Conservation (phyloP, 2,797 vertebrate species). For the Sebastes nivosus region DNA sequence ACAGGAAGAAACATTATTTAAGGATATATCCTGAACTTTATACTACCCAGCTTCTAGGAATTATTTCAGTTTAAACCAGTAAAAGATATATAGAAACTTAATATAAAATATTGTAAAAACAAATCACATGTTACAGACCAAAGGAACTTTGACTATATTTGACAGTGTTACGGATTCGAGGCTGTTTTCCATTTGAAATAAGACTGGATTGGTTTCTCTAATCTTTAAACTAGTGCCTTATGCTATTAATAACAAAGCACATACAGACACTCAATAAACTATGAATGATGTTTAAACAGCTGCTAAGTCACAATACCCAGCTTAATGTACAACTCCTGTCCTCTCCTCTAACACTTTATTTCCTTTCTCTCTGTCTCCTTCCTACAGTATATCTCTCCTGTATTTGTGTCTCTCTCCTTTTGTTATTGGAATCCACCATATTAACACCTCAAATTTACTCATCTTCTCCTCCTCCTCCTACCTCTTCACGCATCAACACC, state of each 20-base stretch:
- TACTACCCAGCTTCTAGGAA: not conserved
- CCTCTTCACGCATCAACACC: slow-evolving; percentile 47
- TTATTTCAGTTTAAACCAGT: slow-evolving; percentile 1
- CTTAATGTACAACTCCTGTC: slow-evolving; percentile 9
- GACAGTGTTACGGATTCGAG: not conserved
- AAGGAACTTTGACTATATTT: not conserved
- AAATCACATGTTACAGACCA: slow-evolving; percentile 18
- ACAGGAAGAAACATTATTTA: not conserved
- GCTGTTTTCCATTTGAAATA: not conserved
- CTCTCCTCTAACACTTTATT: slow-evolving; percentile 5
- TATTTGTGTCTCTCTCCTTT: slow-evolving; percentile 32
- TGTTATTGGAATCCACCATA: not conserved
- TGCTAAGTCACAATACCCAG: slow-evolving; percentile 37
- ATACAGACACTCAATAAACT: slow-evolving; percentile 20
- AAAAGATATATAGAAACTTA: slow-evolving; percentile 3
- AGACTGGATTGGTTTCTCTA: not conserved
- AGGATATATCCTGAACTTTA: not conserved
- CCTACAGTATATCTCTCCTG: not conserved
- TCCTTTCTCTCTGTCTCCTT: not conserved
- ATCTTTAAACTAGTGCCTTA: not conserved
- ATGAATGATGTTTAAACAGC: slow-evolving; percentile 60
- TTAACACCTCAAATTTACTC: slow-evolving; percentile 33
- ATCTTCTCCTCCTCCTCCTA: slow-evolving; percentile 16
- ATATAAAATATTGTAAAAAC: slow-evolving; percentile 2
- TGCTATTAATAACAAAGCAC: slow-evolving; percentile 21